phyloP scores from a whole-genome alignment of 1,140 invertebrate species.

The Neotoxoptera formosana region DNA sequence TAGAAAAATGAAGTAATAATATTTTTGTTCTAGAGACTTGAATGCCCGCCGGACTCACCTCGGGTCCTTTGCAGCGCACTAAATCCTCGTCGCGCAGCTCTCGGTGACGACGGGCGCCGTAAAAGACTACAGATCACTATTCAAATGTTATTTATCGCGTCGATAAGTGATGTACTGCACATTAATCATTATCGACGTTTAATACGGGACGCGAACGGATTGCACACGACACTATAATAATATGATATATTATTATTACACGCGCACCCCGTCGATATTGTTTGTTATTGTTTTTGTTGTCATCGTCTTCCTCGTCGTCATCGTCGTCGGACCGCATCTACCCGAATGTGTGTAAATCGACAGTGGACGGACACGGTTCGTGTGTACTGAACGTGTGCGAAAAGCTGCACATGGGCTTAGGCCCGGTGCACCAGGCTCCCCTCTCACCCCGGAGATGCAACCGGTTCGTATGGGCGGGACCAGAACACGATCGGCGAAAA shows the following conservation, averaged over 20 bases:
- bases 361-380: background rate
- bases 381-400: conserved; percentile 26
- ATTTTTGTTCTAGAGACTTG: background rate
- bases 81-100: background rate
- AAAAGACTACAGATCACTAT: background rate
- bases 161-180: background rate
- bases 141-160: background rate
- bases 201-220: background rate
- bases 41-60: conserved; percentile 21
- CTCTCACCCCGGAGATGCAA: conserved; percentile 5
- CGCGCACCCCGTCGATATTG: background rate
- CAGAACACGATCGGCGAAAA: conserved; percentile 27
- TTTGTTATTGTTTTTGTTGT: background rate
- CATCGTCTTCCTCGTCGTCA: background rate
- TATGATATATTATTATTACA: background rate
- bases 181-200: background rate
- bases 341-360: background rate
- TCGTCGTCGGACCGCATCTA: background rate
- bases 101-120: background rate
- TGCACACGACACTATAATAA: background rate
- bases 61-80: background rate
- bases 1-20: background rate
- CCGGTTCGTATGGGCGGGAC: conserved; percentile 46
- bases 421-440: background rate
- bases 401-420: conserved; percentile 30